phyloP scores from a whole-genome alignment of 2,797 vertebrate genomes.

The Heteromormyrus szaboi region DNA sequence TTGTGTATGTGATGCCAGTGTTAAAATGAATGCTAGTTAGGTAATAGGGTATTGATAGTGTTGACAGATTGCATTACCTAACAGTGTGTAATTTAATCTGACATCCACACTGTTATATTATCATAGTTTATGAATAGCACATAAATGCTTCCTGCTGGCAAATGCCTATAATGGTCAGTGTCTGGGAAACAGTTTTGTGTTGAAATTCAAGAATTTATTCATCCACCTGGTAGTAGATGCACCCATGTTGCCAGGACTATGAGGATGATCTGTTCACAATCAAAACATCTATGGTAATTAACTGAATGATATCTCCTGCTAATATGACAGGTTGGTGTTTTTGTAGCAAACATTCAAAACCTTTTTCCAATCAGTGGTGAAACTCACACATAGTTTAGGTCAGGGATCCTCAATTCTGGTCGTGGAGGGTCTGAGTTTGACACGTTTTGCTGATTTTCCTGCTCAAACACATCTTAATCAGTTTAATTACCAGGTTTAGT shows the following conservation, averaged over 20 bases:
- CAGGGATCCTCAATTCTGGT: not conserved
- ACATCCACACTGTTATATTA: not conserved
- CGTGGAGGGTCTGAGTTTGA: not conserved
- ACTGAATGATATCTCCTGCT: not conserved
- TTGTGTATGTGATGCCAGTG: not conserved
- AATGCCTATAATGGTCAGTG: not conserved
- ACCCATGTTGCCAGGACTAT: not conserved
- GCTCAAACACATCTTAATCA: not conserved
- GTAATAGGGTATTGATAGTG: not conserved
- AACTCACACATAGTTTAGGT: not conserved
- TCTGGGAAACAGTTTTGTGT: not conserved
- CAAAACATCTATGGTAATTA: constrained; percentile 10
- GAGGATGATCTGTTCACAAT: constrained; percentile 4
- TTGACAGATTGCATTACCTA: not conserved
- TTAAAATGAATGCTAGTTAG: not conserved
- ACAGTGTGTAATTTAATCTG: not conserved
- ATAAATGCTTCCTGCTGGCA: not conserved
- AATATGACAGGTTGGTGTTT: not conserved
- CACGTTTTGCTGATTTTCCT: not conserved
- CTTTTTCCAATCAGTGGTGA: not conserved
- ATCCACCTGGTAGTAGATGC: not conserved
- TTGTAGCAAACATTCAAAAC: not conserved
- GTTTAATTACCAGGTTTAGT: not conserved
- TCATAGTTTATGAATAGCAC: not conserved
- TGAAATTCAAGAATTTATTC: not conserved